phyloP scores from a whole-genome alignment of 2,797 vertebrate species.

The Hyperoplus immaculatus region DNA sequence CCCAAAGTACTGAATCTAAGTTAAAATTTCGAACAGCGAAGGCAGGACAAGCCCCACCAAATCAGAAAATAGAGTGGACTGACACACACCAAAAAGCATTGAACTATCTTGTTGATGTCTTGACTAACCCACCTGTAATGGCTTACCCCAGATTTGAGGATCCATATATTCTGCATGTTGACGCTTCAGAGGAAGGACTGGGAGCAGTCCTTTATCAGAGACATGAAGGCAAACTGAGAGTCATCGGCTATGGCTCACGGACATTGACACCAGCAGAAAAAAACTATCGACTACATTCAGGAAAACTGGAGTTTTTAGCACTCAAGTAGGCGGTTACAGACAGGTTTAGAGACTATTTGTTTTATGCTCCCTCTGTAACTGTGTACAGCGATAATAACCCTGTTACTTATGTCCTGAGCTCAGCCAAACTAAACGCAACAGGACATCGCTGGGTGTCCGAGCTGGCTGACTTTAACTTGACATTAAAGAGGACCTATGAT shows the following conservation, averaged over 20 bases:
- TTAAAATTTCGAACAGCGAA: rapidly evolving
- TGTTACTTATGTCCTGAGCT: conserved; percentile 29
- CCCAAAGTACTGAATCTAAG: neutral
- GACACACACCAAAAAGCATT: conserved; percentile 17
- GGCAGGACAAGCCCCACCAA: neutral
- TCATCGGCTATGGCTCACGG: conserved; percentile 14
- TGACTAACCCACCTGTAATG: conserved; percentile 45
- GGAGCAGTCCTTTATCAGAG: conserved; percentile 30
- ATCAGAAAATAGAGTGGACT: conserved; percentile 26
- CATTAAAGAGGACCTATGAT: too few species aligned
- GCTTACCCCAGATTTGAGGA: conserved; percentile 38
- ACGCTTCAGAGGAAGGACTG: conserved; percentile 29
- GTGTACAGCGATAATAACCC: conserved; percentile 44
- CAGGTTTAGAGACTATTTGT: conserved; percentile 45
- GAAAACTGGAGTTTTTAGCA: conserved; percentile 34
- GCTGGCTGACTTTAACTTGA: conserved; percentile 28
- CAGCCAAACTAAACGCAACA: conserved; percentile 19
- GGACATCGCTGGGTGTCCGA: conserved; percentile 25
- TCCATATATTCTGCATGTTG: conserved; percentile 30
- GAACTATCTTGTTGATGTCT: conserved; percentile 10
- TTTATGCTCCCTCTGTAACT: conserved; percentile 38
- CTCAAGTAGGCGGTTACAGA: conserved; percentile 33
- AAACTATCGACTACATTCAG: conserved; percentile 6
- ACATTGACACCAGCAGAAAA: conserved; percentile 36
- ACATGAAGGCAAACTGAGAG: conserved; percentile 16